These are phyloP conservation scores for Acanthosepion lycidas DNA, from an alignment of 2,888 invertebrate genomes.

Conservation along the genomic window DNA sequence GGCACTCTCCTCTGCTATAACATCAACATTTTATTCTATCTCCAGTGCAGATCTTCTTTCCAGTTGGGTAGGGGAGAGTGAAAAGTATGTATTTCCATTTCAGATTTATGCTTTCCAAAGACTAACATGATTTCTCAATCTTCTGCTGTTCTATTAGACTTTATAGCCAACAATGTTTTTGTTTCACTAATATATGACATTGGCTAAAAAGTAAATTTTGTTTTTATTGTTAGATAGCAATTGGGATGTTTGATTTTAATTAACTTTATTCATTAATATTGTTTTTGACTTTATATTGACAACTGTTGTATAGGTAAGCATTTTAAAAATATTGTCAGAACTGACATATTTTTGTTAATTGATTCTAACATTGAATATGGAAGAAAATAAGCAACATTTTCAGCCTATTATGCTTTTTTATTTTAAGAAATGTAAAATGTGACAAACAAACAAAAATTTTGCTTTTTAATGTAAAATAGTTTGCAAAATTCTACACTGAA, in stretches of 20 bases:
- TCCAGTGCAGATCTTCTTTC: constrained; percentile 78
- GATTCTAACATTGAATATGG: too few species aligned
- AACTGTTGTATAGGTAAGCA: too few species aligned
- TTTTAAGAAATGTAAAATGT: too few species aligned
- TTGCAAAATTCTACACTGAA: too few species aligned
- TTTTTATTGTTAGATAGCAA: neutral
- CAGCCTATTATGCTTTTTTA: too few species aligned
- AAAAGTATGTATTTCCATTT: constrained; percentile 76
- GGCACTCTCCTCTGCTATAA: constrained; percentile 76
- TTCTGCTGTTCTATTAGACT: neutral
- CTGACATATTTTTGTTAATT: too few species aligned
- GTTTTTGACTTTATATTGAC: too few species aligned
- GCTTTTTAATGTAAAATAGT: too few species aligned
- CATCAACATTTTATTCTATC: constrained; percentile 77
- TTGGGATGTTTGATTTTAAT: neutral
- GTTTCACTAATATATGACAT: neutral
- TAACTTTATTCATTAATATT: neutral
- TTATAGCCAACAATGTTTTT: neutral
- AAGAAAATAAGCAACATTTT: too few species aligned
- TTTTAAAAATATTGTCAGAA: too few species aligned
- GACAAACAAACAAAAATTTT: too few species aligned
- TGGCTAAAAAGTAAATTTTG: neutral
- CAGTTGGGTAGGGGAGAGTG: constrained; percentile 78
- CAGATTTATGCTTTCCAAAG: neutral
- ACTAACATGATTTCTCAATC: neutral